phyloP scores from a whole-genome alignment of 2,888 invertebrate genomes.

The Octonoba sinensis region DNA sequence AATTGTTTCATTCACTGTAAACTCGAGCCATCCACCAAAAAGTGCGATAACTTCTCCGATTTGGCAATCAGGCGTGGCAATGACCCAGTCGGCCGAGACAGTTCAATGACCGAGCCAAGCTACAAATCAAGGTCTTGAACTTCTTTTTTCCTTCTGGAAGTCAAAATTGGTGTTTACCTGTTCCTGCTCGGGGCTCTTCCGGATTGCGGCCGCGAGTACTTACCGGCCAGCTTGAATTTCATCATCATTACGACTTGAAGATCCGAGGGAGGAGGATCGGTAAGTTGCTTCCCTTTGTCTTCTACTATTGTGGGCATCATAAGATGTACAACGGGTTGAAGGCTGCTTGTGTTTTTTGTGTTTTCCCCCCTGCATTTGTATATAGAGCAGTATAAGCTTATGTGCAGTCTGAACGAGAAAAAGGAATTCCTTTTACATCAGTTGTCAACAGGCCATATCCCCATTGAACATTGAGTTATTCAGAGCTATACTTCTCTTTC shows the following conservation, averaged over 20 bases:
- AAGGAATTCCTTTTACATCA: too few relatives aligned
- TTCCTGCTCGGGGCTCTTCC: slow-evolving; percentile 32
- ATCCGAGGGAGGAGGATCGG: slow-evolving; percentile 26
- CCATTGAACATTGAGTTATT: too few relatives aligned
- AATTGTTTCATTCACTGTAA: too few relatives aligned
- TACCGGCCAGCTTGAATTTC: slow-evolving; percentile 6
- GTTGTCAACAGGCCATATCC: too few relatives aligned
- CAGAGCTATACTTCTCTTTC: too few relatives aligned
- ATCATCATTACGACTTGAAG: slow-evolving; percentile 25
- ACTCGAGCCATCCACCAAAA: slow-evolving; percentile 3
- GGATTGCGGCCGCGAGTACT: slow-evolving; percentile 14
- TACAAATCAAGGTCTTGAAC: slow-evolving; percentile 57
- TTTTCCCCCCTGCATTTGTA: too few relatives aligned
- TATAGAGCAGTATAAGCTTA: too few relatives aligned
- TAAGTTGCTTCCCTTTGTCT: neutral
- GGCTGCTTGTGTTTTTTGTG: too few relatives aligned
- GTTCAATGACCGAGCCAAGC: slow-evolving; percentile 52
- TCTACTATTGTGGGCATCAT: too few relatives aligned
- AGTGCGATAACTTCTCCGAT: slow-evolving; percentile 31
- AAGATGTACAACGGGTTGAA: too few relatives aligned
- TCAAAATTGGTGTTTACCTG: slow-evolving; percentile 37
- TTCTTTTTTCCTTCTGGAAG: slow-evolving; percentile 30
- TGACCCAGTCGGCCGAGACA: slow-evolving; percentile 53
- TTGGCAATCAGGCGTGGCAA: slow-evolving; percentile 25
- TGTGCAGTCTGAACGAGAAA: too few relatives aligned